Base-by-base conservation (phyloP, 2,113 vertebrate species). In the Carlito syrichta region DNA sequence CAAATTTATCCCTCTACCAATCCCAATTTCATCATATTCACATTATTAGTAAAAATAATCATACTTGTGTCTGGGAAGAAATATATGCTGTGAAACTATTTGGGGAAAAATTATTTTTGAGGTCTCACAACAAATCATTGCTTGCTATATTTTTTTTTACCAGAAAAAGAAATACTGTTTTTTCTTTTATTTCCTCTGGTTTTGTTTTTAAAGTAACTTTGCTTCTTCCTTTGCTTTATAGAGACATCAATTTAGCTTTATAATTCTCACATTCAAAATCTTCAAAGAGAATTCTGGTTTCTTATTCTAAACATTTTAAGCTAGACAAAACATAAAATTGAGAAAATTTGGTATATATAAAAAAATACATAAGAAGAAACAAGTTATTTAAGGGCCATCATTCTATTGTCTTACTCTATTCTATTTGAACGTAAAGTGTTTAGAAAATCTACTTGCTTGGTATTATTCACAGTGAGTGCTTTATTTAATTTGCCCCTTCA, bases 401-500 rank as follows among this genome's bases (percentile, higher is more conserved):
- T 81, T 91, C 48, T 45, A 85, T 86, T 81, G 85, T 81, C 5
- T 0, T 81, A 7, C 88, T 35, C 43, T 71, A 22, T 73, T 90
- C 74, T 92, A 71, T 83, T 54, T 62, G 71, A 90, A 58, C 6
- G 11, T 16, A 79, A 54, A 88, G n/a, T 56, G 6, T 86, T 95
- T 93, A 52, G 43, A 17, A 73, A 89, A 22, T 38, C 16, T 62
- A 68, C 22, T 88, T 54, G 30, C 7, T 8, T 88, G n/a, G n/a
- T 50, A 32, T 0, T 77, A 82, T 66, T 93, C 56, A 35, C 5
- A 89, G 45, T 82, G 90, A 22, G 7, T 73, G 19, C 8, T 82
- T 94, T 91, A 89, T 96, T 94, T 81, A 91, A 86, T 85, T 92
- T 74, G 14, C 35, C 68, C 7, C 79, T n/a, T 68, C 56, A 20